phyloP scores from a whole-genome alignment of 2,888 invertebrate genomes.

The Aphidius colemani region DNA sequence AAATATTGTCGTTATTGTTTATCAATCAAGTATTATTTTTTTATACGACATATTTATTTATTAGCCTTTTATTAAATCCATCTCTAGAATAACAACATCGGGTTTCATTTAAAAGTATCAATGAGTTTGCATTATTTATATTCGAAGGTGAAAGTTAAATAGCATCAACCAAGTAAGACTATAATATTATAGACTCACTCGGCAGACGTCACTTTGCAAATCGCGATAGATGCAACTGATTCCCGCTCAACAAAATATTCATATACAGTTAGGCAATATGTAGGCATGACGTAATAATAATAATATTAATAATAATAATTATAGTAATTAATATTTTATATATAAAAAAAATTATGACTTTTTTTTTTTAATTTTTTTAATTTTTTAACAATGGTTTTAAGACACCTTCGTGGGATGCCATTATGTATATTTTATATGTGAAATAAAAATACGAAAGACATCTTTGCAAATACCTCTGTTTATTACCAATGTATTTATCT shows the following conservation, averaged over 20 bases:
- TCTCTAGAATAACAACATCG: background rate
- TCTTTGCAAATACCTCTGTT: slow-evolving; percentile 42
- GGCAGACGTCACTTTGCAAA: slow-evolving; percentile 27
- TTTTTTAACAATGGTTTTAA: slow-evolving; percentile 51
- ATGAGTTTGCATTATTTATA: slow-evolving; percentile 28
- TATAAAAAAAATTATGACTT: slow-evolving; percentile 35
- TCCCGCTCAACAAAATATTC: slow-evolving; percentile 36
- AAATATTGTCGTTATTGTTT: slow-evolving; percentile 3
- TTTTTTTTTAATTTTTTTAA: slow-evolving; percentile 38
- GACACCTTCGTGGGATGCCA: slow-evolving; percentile 54
- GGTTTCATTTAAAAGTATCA: slow-evolving; percentile 25
- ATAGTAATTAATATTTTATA: slow-evolving; percentile 31
- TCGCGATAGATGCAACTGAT: slow-evolving; percentile 27
- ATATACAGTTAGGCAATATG: slow-evolving; percentile 29
- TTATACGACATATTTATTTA: slow-evolving; percentile 48
- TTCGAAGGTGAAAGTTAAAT: slow-evolving; percentile 26
- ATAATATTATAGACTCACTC: slow-evolving; percentile 9
- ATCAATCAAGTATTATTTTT: slow-evolving; percentile 45
- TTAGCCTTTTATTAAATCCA: slow-evolving; percentile 41
- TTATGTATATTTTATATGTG: slow-evolving; percentile 55
- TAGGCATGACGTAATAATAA: slow-evolving; percentile 27
- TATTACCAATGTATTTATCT: background rate
- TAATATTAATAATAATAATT: slow-evolving; percentile 23
- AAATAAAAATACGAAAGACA: slow-evolving; percentile 47
- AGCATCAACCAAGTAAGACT: slow-evolving; percentile 29